Conservation (phyloP, 1,140 invertebrate species). For the Agrilus planipennis region DNA sequence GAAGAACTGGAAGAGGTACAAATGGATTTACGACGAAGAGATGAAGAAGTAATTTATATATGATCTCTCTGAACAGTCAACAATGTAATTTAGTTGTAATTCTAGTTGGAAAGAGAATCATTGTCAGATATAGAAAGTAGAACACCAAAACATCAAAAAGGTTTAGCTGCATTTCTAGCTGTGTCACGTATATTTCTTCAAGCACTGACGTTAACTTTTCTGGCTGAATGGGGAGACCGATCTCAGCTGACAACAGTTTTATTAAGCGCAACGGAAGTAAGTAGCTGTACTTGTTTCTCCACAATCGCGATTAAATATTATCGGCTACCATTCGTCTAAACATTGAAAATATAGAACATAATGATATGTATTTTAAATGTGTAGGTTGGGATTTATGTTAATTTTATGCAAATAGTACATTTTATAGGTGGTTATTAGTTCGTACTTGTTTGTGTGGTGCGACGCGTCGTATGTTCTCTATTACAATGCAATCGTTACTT, state of each 20-base stretch:
- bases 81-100: constrained; percentile 13
- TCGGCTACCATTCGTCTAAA: no score
- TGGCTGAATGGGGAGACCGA: constrained; percentile 98
- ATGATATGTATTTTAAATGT: no score
- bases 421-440: no score
- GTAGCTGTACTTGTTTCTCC: constrained; percentile 11
- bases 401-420: no score
- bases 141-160: constrained; percentile 28
- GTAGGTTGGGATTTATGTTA: no score
- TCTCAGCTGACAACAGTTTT: constrained; percentile 96
- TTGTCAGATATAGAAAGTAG: constrained; percentile 36
- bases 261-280: constrained; percentile 75
- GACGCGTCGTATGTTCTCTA: no score
- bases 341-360: no score
- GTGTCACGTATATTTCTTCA: constrained; percentile 82
- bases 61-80: constrained; percentile 19
- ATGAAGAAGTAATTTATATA: constrained; percentile 60
- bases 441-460: no score
- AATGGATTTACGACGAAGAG: constrained; percentile 79
- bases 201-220: constrained; percentile 90
- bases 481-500: no score
- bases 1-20: constrained; percentile 98
- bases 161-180: constrained; percentile 40
- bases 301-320: no score
- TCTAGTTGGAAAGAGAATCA: constrained; percentile 46